These are phyloP conservation scores for Marmota flaviventris DNA, from an alignment of 2,113 vertebrate genomes.

Conservation along the genomic window DNA sequence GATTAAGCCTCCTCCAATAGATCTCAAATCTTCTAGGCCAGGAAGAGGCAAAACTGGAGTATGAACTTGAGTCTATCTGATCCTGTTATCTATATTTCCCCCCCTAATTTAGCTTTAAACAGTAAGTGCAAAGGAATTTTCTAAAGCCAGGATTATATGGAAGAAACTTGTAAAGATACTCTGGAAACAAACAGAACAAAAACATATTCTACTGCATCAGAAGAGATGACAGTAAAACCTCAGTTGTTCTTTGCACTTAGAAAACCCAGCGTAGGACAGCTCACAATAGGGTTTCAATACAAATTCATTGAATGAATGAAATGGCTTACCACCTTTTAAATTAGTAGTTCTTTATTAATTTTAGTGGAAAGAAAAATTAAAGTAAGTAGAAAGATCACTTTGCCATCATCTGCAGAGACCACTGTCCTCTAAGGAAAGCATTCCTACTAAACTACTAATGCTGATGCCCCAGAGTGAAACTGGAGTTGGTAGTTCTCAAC, in stretches of 20 bases:
- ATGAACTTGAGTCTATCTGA: neutral
- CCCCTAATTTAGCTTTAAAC: neutral
- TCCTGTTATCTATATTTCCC: neutral
- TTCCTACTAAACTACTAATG: neutral
- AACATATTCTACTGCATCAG: neutral
- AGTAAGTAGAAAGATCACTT: neutral
- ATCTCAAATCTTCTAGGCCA: neutral
- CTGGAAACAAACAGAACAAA: neutral
- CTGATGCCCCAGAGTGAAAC: neutral
- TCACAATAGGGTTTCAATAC: neutral
- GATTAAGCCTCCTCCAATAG: neutral
- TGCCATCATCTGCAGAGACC: neutral
- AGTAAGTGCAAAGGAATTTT: neutral
- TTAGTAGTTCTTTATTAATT: neutral
- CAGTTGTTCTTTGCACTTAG: neutral
- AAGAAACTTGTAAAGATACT: neutral
- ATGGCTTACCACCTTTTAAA: neutral
- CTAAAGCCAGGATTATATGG: neutral
- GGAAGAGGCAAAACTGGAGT: neutral
- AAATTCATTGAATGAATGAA: neutral
- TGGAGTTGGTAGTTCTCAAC: neutral
- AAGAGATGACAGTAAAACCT: neutral
- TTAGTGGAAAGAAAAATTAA: neutral
- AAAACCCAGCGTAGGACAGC: neutral
- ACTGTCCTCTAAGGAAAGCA: neutral